Evolutionary conservation across 30 jellyfish, hydroid and myxozoan species (phyloP), one percentile per base, ranked within the genome.

Genomic region (Aurelia coerulea): DNA sequence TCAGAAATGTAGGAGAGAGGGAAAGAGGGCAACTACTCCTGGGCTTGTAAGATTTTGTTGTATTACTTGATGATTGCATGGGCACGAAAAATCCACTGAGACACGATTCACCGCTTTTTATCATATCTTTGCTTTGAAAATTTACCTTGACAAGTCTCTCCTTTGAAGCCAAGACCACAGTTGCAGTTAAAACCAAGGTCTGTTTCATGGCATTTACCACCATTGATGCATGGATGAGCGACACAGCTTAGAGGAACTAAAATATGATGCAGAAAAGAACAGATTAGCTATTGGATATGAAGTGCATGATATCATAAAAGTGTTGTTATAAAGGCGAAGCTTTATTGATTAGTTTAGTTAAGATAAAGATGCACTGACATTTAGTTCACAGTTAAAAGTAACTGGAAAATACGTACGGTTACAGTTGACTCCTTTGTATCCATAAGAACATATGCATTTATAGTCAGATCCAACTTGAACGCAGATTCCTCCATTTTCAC

Each of bases 401-500:
- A 46, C 15, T 46, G 56, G 56, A 46, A 46, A 46, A 50, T 29
- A 83, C 83, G 79, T 78, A 87, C 96, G 29, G 31, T 67, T 91
- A 74, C 98, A 93, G 81, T 93, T 88, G 41, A 89, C 29, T 82
- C 98, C 98, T 82, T 93, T 93, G 87, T 70, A 93, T 4, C 98
- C 98, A 77, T 93, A 93, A 1, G 97, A 73, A 68, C 98, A 93
- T 46, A 93, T 83, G 68, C 98, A 93, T 73, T 93, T 93, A 84
- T 93, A 93, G 37, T 93, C 98, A 62, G 93, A 84, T 10, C 94
- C 94, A 77, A 90, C 97, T 76, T 88, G 98, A 11, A 93, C 92
- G 52, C 98, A 93, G 64, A 87, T 73, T 18, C 97, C 98, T 18
- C 92, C 96, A 77, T 93, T 93, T 35, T 93, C 98, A 77, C 98